These are phyloP conservation scores for Cybosia mesomella DNA, from an alignment of 2,888 invertebrate species.

Conservation along the genomic window DNA sequence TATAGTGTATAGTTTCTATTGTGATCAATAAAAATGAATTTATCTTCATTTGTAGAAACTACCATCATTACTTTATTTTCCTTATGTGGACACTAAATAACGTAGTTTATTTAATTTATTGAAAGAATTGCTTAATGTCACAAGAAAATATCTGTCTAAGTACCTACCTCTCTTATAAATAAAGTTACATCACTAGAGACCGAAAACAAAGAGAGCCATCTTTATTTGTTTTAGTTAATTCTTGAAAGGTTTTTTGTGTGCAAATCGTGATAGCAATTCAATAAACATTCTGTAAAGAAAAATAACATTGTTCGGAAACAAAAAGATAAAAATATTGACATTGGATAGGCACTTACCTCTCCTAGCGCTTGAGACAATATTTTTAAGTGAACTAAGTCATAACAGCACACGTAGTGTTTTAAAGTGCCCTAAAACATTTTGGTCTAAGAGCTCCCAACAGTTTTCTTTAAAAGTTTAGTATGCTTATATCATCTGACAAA, in stretches of 20 bases:
- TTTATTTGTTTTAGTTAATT: neutral
- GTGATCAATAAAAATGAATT: no score
- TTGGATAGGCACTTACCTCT: constrained; percentile 25
- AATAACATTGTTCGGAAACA: neutral
- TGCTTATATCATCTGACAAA: neutral
- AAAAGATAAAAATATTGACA: neutral
- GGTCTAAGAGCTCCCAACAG: constrained; percentile 2
- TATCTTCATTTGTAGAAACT: no score
- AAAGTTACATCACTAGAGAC: neutral
- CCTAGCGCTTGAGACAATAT: constrained; percentile 23
- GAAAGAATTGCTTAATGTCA: neutral
- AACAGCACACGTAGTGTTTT: constrained; percentile 14
- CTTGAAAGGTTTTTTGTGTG: neutral
- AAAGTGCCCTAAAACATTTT: neutral
- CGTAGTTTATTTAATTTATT: neutral
- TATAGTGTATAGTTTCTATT: no score
- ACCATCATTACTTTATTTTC: no score
- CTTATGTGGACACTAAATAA: neutral
- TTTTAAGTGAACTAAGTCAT: constrained; percentile 40
- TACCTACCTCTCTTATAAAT: neutral
- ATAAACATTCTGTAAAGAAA: neutral
- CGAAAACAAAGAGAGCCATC: neutral
- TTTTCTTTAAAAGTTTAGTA: constrained; percentile 22
- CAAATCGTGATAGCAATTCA: neutral
- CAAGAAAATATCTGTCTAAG: neutral